Evolutionary conservation across 2,113 vertebrate genomes (phyloP).

Genomic region (Probosciger aterrimus): DNA sequence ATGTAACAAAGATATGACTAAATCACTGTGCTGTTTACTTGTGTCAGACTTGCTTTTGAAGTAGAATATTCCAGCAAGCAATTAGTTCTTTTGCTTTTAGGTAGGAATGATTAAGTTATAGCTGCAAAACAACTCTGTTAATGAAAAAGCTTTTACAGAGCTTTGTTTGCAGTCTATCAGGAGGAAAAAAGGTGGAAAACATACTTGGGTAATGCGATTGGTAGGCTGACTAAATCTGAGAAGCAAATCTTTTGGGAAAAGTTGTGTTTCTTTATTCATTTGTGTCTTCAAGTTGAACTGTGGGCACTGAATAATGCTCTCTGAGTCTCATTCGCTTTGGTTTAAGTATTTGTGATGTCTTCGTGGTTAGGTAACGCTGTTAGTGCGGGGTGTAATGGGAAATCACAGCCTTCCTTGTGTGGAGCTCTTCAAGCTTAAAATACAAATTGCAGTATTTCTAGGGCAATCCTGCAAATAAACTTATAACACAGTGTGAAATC

Average conservation of each 20-base stretch:
- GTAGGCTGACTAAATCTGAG: not conserved
- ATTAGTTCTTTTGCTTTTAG: not conserved
- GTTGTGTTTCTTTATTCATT: not conserved
- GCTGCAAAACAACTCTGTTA: not conserved
- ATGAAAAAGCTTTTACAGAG: constrained; percentile 4
- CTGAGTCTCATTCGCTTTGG: not conserved
- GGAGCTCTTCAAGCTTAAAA: constrained; percentile 35
- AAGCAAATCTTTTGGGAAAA: not conserved
- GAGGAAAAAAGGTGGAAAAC: not conserved
- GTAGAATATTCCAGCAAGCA: not conserved
- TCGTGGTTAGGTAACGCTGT: not conserved
- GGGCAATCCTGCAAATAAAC: not conserved
- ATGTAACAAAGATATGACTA: not conserved
- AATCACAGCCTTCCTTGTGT: not conserved
- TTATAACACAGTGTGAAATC: not conserved
- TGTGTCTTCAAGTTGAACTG: not conserved
- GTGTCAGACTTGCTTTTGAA: not conserved
- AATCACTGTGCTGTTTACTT: not conserved
- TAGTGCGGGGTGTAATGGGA: not conserved
- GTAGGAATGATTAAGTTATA: not conserved
- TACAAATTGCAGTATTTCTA: not conserved
- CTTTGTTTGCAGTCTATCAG: not conserved
- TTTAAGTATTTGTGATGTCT: not conserved
- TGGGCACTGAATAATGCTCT: not conserved
- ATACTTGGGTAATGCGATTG: not conserved